Evolutionary conservation across 1,140 invertebrate species (phyloP).

Genomic region (Teleogryllus occipitalis): DNA sequence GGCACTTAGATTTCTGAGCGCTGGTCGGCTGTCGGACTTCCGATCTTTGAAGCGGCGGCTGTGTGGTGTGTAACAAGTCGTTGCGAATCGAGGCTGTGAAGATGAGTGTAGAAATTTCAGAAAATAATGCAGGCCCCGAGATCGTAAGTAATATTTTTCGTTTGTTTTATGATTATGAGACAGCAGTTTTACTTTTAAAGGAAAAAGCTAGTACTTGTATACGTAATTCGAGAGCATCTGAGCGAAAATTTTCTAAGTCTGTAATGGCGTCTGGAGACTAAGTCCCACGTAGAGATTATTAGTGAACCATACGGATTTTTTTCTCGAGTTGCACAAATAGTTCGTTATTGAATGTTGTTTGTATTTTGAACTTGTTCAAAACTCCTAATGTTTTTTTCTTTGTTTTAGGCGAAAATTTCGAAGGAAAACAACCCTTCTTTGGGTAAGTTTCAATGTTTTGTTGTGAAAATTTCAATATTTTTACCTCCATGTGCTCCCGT

Average conservation of each 20-base stretch:
- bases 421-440: constrained; percentile 33
- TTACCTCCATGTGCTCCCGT: too few relatives aligned
- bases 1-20: constrained; percentile 3
- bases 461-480: not conserved
- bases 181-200: too few relatives aligned
- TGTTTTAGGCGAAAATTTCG: constrained; percentile 36
- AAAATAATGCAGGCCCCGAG: not conserved
- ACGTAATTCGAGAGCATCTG: constrained; percentile 7
- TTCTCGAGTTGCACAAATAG: not conserved
- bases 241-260: constrained; percentile 72
- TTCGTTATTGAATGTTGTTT: constrained; percentile 10
- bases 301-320: constrained; percentile 3
- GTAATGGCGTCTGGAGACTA: constrained; percentile 70
- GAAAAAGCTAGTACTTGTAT: not conserved
- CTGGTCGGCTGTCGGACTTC: not conserved
- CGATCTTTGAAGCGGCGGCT: not conserved
- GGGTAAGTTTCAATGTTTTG: not conserved
- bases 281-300: constrained; percentile 41
- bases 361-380: not conserved
- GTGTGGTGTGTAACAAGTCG: not conserved
- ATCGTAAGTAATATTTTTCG: not conserved
- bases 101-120: not conserved
- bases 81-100: not conserved
- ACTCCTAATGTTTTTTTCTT: not conserved
- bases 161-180: too few relatives aligned